These are phyloP conservation scores for Orthonevra nobilis DNA, from an alignment of 2,888 invertebrate genomes.

Conservation along the genomic window DNA sequence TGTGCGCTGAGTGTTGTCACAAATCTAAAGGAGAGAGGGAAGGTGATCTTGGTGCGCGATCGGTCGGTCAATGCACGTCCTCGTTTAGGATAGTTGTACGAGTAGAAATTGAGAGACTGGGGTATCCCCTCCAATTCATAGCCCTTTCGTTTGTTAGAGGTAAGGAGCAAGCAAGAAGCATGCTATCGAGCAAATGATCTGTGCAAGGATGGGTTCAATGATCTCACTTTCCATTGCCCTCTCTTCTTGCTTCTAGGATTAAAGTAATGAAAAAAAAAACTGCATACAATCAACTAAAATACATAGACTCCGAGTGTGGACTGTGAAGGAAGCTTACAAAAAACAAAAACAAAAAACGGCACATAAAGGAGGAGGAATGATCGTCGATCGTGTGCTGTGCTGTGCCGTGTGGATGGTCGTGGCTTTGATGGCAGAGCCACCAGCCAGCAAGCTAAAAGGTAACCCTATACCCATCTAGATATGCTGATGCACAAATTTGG, in stretches of 20 bases:
- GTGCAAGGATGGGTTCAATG: conserved; percentile 69
- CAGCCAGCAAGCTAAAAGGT: conserved; percentile 46
- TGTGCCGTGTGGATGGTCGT: conserved; percentile 54
- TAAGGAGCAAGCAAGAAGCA: conserved; percentile 20
- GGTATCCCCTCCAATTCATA: too few species aligned
- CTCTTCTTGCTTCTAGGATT: conserved; percentile 62
- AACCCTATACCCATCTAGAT: conserved; percentile 69
- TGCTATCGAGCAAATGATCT: conserved; percentile 59
- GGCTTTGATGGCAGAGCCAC: conserved; percentile 19
- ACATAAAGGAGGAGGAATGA: conserved; percentile 2
- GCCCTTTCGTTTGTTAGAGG: conserved; percentile 37
- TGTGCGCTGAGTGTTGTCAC: conserved; percentile 43
- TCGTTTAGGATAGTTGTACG: conserved; percentile 57
- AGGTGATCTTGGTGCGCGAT: conserved; percentile 28
- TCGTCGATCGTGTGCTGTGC: conserved; percentile 63
- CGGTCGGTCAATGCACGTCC: conserved; percentile 58
- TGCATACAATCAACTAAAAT: conserved; percentile 49
- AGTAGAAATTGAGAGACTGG: too few species aligned
- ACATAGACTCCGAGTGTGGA: too few species aligned
- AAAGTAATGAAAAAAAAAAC: conserved; percentile 65
- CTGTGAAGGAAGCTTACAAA: too few species aligned
- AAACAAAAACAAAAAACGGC: conserved; percentile 2
- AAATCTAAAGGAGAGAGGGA: conserved; percentile 25
- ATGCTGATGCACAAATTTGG: conserved; percentile 67
- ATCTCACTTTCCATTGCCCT: conserved; percentile 69